Evolutionary conservation across 1,140 invertebrate species (phyloP).

Genomic region (Agraylea sexmaculata): DNA sequence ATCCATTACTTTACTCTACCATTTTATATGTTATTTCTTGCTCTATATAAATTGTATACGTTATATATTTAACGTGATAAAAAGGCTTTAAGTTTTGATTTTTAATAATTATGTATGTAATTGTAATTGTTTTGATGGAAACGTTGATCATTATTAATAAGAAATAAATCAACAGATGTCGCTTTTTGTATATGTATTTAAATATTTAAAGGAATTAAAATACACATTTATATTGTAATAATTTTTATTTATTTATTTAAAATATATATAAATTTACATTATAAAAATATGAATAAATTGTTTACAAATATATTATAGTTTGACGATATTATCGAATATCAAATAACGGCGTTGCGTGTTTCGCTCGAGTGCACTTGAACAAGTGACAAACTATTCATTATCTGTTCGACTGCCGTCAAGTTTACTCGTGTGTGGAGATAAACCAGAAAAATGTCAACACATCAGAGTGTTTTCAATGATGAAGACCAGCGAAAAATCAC

Average conservation of each 20-base stretch:
- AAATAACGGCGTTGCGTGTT: background rate
- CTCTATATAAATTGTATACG: too few relatives aligned
- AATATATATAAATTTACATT: background rate
- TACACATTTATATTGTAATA: background rate
- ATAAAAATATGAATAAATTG: background rate
- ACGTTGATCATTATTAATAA: too few relatives aligned
- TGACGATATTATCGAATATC: background rate
- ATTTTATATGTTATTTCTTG: too few relatives aligned
- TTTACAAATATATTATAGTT: conserved; percentile 2
- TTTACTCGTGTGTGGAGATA: conserved; percentile 8
- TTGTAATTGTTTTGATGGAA: too few relatives aligned
- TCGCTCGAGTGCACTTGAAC: background rate
- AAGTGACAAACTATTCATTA: background rate
- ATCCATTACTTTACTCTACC: too few relatives aligned
- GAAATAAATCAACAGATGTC: too few relatives aligned
- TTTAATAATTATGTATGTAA: too few relatives aligned
- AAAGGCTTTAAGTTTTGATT: too few relatives aligned
- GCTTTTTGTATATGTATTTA: too few relatives aligned
- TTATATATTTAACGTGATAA: too few relatives aligned
- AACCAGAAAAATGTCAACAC: conserved; percentile 22
- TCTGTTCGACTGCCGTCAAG: background rate
- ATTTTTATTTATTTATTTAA: background rate
- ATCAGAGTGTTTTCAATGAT: conserved; percentile 30
- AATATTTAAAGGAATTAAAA: too few relatives aligned
- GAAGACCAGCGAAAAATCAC: conserved; percentile 34